Evolutionary conservation across 2,797 vertebrate genomes (phyloP), one percentile per base, ranked within the genome.

Genomic region (Rallus crepitans): DNA sequence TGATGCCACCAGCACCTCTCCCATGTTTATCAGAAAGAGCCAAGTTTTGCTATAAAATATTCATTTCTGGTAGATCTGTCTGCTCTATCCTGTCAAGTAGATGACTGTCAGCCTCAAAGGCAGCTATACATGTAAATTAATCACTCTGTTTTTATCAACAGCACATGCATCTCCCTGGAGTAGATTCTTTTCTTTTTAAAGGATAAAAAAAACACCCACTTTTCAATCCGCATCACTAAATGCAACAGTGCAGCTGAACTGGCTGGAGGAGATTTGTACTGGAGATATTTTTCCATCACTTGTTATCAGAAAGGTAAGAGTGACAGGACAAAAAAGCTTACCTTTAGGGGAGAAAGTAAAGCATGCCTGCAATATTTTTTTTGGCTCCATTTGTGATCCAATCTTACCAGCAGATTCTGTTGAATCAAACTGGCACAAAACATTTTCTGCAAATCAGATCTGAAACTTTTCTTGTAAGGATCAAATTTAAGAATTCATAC

Each of bases 31-130:
- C 50, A 68, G 69, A 89, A 90, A 91, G 27, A 94, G 81, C 24
- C 66, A 90, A 47, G n/a, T 73, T 94, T 94, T 87, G 20, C 87
- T 84, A 89, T 95, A 91, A 98, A 97, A 96, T 95, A 96, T 94
- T 97, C 1, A 94, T 97, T 92, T 90, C 80, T 78, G 47, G 66
- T 89, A 93, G 83, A 72, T 92, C 50, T 3, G 19, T 42, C 52
- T 97, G 69, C 56, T 97, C 20, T 84, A 18, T 59, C 30, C 48
- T 95, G 78, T 96, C 92, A 94, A 73, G 70, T 50, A 52, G 28
- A 64, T 96, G 92, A 91, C 92, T 94, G 80, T 95, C 72, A 95
- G 56, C 85, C 69, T 91, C 31, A 5, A 86, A 96, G 66, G 72
- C 48, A 97, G 87, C 60, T 96, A 82, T 92, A 82, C 9, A 21